Evolutionary conservation across 2,888 invertebrate species (phyloP), one percentile per base, ranked within the genome.

Genomic region (Drosophila engyochracea): DNA sequence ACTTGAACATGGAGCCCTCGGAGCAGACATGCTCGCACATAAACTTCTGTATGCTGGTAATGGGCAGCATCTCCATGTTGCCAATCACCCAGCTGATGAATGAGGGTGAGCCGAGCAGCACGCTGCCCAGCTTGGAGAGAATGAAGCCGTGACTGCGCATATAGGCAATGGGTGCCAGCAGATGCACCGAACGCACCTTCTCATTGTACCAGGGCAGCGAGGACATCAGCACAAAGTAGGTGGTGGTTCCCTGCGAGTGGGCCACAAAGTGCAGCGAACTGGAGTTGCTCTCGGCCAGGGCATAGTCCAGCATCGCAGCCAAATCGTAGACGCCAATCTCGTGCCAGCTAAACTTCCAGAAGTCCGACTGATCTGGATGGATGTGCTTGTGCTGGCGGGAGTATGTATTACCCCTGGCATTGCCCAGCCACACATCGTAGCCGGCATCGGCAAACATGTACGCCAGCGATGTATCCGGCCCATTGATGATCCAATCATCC

Each of bases 401-500:
- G 83, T 95, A 96, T 1, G 94, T 94, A 84, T 96, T 97, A 19
- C 91, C 97, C 5, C 97, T 95, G 9, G 95, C 95, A 89, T 97
- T 98, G 0, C 97, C 97, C 92, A 98, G 91, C 97, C 97, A 98
- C 0, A 96, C 96, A 78, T 96, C 96, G 79, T 95, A 96, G 3
- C 96, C 96, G 76, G 94, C 94, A 83, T 96, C 96, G 3, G 96
- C 95, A 30, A 96, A 89, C 76, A 93, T 89, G 57, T 92, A 93
- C 0, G 92, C 92, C 35, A 93, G 71, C 4, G 95, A 94, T 0
- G 95, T 94, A 44, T 95, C 94, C 1, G 96, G 96, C 0, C 96
- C 96, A 92, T 96, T 95, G 51, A 96, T 92, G 5, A 98, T 94
- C 95, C 96, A 98, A 87, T 96, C 95, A 12, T 96, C 95, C 0